Percentiles rank a stretch among this genome's conserved stretches.
Conservation (phyloP, 2,113 vertebrate species). For the Zosterops japonicus region DNA sequence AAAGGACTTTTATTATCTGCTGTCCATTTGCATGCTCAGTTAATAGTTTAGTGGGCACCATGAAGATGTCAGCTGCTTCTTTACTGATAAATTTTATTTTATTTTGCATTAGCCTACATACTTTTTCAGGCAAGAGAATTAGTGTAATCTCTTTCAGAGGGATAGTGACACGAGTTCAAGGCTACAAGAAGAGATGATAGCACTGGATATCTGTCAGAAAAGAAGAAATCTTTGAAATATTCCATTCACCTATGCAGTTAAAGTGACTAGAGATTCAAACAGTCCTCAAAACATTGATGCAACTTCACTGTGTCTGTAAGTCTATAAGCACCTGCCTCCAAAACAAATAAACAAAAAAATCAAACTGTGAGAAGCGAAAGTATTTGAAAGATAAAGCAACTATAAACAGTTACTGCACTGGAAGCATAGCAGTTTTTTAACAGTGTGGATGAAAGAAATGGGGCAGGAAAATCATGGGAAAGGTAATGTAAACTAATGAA, state of each 20-base stretch:
- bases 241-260: not conserved
- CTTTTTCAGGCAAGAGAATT: not conserved
- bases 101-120: not conserved
- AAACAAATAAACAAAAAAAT: not conserved
- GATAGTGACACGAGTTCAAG: not conserved
- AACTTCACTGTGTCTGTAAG: not conserved
- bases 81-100: not conserved
- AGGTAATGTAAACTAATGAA: not conserved
- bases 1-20: not conserved
- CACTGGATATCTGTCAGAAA: not conserved
- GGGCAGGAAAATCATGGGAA: not conserved
- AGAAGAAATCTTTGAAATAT: not conserved
- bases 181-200: not conserved
- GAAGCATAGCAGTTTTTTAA: not conserved
- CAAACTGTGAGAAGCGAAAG: not conserved
- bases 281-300: not conserved
- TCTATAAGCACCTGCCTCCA: not conserved
- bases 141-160: not conserved
- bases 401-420: not conserved
- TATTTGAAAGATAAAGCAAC: not conserved
- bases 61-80: not conserved
- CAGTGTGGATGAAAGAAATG: not conserved
- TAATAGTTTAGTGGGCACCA: not conserved
- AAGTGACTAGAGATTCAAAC: not conserved
- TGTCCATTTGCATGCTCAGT: not conserved